Evolutionary conservation across 2,888 invertebrate genomes (phyloP).

Genomic region (Epinotia bilunana): DNA sequence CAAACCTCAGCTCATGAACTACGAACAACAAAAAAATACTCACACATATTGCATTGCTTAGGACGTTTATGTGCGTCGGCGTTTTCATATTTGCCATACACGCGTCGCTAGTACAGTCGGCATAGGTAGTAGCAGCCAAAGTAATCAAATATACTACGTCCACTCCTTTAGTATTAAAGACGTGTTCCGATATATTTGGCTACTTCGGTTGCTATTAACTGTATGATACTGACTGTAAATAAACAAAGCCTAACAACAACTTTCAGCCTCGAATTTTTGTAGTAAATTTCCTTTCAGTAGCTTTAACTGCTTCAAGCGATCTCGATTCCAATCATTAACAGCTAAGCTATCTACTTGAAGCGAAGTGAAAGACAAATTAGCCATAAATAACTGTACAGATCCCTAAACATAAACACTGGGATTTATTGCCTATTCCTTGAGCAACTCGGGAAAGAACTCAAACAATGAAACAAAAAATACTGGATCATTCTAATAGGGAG

Average conservation of each 20-base stretch:
- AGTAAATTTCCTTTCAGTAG: neutral
- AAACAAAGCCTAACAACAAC: neutral
- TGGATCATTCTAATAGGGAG: constrained; percentile 65
- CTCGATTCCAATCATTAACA: constrained; percentile 4
- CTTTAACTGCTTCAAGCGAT: neutral
- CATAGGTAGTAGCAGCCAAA: too few relatives aligned
- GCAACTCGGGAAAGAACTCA: constrained; percentile 61
- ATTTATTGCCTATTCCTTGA: constrained; percentile 73
- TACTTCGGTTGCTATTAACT: too few relatives aligned
- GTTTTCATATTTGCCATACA: too few relatives aligned
- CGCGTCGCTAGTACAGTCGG: too few relatives aligned
- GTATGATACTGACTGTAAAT: too few relatives aligned
- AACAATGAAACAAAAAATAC: constrained; percentile 60
- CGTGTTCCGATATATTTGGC: too few relatives aligned
- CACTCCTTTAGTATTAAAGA: too few relatives aligned
- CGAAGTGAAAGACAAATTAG: constrained; percentile 56
- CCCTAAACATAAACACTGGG: constrained; percentile 64
- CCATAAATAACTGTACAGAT: constrained; percentile 70
- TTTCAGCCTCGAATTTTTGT: neutral
- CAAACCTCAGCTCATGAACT: too few relatives aligned
- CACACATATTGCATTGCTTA: too few relatives aligned
- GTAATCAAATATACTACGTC: too few relatives aligned
- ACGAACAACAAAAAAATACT: too few relatives aligned
- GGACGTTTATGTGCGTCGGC: too few relatives aligned
- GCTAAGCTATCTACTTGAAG: constrained; percentile 1